Conservation (phyloP, 2,888 invertebrate genomes). For the Phortica magna region DNA sequence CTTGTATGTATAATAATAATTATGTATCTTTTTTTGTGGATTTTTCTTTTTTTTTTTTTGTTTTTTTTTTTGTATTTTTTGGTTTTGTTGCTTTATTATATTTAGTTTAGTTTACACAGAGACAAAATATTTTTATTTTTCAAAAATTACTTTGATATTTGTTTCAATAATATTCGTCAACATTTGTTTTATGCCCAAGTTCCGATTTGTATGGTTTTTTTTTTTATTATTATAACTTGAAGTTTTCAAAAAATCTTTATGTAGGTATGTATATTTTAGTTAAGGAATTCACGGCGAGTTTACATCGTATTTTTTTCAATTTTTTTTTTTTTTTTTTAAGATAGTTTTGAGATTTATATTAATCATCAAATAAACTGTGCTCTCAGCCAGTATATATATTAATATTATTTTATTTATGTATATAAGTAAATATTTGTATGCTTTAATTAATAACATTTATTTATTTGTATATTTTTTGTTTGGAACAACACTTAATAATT, state of each 20-base stretch:
- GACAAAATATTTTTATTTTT: not conserved
- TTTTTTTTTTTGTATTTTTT: constrained; percentile 24
- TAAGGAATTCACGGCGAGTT: not conserved
- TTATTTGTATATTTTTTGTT: constrained; percentile 37
- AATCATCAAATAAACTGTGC: constrained; percentile 46
- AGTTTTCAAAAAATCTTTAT: constrained; percentile 67
- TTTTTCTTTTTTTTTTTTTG: not conserved
- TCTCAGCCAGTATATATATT: constrained; percentile 73
- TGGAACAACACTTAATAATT: constrained; percentile 47
- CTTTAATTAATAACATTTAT: constrained; percentile 21
- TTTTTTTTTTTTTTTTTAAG: not conserved
- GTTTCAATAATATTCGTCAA: constrained; percentile 39
- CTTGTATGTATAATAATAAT: constrained; percentile 29
- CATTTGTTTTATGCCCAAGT: constrained; percentile 45
- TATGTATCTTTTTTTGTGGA: constrained; percentile 18
- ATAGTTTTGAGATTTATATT: not conserved
- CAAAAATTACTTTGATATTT: constrained; percentile 1
- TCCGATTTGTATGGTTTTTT: constrained; percentile 15
- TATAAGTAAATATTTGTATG: constrained; percentile 34
- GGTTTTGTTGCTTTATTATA: not conserved
- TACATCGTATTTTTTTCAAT: not conserved
- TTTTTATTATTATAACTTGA: constrained; percentile 41
- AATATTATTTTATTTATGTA: constrained; percentile 57
- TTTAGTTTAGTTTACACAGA: too few relatives aligned
- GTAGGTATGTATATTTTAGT: constrained; percentile 60